Conservation (phyloP, 2,888 invertebrate species). For the Leistus spinibarbis region DNA sequence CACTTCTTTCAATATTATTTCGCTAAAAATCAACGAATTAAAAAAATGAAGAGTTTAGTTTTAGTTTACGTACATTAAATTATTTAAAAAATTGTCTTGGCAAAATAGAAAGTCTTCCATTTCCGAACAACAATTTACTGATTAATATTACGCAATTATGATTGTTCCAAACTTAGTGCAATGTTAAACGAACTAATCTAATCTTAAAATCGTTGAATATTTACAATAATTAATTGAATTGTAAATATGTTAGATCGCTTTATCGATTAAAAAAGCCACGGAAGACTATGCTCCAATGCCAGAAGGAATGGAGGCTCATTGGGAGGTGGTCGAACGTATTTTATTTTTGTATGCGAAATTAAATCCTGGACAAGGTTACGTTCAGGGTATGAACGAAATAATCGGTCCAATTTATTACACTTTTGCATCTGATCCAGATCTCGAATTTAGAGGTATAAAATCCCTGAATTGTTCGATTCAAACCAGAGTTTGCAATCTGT, state of each 20-base stretch:
- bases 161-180: too few species aligned
- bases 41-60: too few species aligned
- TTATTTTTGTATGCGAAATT: conserved; percentile 97
- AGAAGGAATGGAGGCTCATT: conserved; percentile 94
- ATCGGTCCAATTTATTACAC: conserved; percentile 98
- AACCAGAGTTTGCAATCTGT: not conserved
- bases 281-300: conserved; percentile 85
- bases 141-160: too few species aligned
- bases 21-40: too few species aligned
- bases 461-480: not conserved
- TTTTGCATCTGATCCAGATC: conserved; percentile 88
- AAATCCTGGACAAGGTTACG: conserved; percentile 95
- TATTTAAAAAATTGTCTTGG: too few species aligned
- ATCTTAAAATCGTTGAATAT: conserved; percentile 20
- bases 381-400: conserved; percentile 99
- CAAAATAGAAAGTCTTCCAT: too few species aligned
- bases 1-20: too few species aligned
- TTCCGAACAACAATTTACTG: too few species aligned
- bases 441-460: conserved; percentile 73
- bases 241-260: conserved; percentile 61
- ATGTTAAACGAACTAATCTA: too few species aligned
- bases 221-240: conserved; percentile 10
- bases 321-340: conserved; percentile 98
- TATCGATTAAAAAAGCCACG: conserved; percentile 75
- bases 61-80: too few species aligned